Conservation (phyloP, 2,888 invertebrate genomes). For the Geotrupes spiniger region DNA sequence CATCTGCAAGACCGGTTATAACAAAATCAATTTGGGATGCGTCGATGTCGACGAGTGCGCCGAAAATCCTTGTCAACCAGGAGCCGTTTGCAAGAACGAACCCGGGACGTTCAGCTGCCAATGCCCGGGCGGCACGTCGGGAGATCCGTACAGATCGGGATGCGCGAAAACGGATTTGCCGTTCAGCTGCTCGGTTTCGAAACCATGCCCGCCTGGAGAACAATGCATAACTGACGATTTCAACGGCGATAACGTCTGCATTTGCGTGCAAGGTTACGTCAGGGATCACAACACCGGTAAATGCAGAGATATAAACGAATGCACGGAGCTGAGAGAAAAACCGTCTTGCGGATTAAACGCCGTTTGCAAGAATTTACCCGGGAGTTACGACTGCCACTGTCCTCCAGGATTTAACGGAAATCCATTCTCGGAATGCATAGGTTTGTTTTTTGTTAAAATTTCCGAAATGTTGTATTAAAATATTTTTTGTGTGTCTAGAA, state of each 20-base stretch:
- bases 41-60: conserved; percentile 88
- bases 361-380: conserved; percentile 87
- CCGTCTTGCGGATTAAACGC: conserved; percentile 86
- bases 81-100: conserved; percentile 86
- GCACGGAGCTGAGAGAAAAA: conserved; percentile 69
- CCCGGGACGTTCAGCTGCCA: conserved; percentile 84
- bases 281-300: conserved; percentile 69
- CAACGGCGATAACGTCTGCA: conserved; percentile 76
- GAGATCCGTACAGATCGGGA: conserved; percentile 77
- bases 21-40: conserved; percentile 72
- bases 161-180: conserved; percentile 65
- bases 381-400: conserved; percentile 91
- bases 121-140: conserved; percentile 78
- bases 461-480: neutral
- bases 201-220: conserved; percentile 81
- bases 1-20: conserved; percentile 78
- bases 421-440: conserved; percentile 81
- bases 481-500: conserved; percentile 47
- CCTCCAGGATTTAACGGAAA: conserved; percentile 86
- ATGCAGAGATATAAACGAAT: conserved; percentile 86
- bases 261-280: conserved; percentile 85
- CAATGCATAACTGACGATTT: conserved; percentile 78
- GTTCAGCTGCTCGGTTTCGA: conserved; percentile 68
- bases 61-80: conserved; percentile 74
- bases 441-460: conserved; percentile 36